Evolutionary conservation across 2,113 vertebrate species (phyloP), one percentile per base, ranked within the genome.

Genomic region (Gymnocephalus cernua): DNA sequence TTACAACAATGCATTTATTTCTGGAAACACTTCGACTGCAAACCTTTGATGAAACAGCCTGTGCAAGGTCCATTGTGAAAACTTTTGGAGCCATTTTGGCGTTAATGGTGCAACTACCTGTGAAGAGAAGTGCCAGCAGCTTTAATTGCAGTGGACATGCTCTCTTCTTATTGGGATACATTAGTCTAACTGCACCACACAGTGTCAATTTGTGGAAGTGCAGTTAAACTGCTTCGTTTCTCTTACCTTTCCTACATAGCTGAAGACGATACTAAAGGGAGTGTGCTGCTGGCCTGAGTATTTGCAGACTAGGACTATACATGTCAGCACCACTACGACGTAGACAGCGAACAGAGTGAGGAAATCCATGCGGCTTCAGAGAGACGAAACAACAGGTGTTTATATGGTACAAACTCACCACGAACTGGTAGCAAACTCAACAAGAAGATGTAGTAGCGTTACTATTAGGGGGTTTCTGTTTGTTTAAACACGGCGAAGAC

Each of bases 21-120:
- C 10, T 48, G 11, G 4, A 3, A 19, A 48, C 16, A 2, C 7
- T 35, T 54, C 1, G 59, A 50, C 2, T 29, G 76, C 92, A 81
- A 67, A 97, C 98, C 97, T 96, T 41, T 96, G 96, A 67, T 98
- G 96, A 80, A 99, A 97, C 72, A 99, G 85, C 74, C 88, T 93
- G 92, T 96, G 96, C 47, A 96, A 44, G 0, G 48, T 68, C 80
- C 67, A 61, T 2, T 94, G 95, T 14, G 74, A 82, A 63, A 89
- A 73, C 12, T 51, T 94, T 56, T 95, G 95, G n/a, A 99, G 88
- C 89, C 92, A 92, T 47, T 70, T 72, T 67, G 98, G 98, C 59
- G 96, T 92, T 69, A 97, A 18, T 4, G 76, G 84, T 6, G 93
- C 91, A 67, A 95, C 1, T 0, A 95, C 63, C 98, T 99, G 93